Evolutionary conservation across 64 coral and sea anemone genomes (phyloP), one percentile per base, ranked within the genome.

Genomic region (Montipora efflorescens): DNA sequence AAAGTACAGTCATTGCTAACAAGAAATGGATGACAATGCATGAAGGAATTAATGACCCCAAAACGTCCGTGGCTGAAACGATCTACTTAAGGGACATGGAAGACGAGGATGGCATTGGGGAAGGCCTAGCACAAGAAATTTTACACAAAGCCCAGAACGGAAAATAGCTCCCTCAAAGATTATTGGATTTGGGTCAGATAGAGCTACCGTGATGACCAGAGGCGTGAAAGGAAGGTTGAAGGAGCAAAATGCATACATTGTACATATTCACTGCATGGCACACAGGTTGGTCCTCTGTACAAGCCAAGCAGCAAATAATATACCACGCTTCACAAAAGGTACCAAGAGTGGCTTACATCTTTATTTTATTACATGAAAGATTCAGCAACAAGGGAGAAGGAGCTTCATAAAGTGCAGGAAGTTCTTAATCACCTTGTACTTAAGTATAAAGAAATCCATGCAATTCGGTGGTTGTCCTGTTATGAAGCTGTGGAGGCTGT

Each of bases 211-310:
- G 13, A 84, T 84, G 53, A 84, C 55, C 15, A 53, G 81, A 64
- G 59, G 11, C 15, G 53, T 16, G 20, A 53, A 64, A 85, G 59
- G 59, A 11, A 58, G 14, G 16, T 21, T 85, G 11, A 45, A 55
- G 23, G 11, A 10, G 18, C n/a, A 85, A 67, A 85, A 85, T 85
- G 18, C 82, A 22, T 10, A 55, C 16, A 67, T 85, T 5, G 47
- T 70, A 68, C n/a, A 68, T 8, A 68, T 69, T 68, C 82, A 85
- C 23, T 85, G 58, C 47, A 14, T 85, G 58, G 53, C 82, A 67
- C 82, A 85, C 53, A 48, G 22, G 11, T 53, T 85, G 12, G 82
- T n/a, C 11, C 67, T 85, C 16, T 48, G 48, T 11, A 85, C 16
- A 45, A 23, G 16, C 18, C 82, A 85, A 68, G 82, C 82, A 23